Percentiles rank a stretch among this genome's conserved stretches.
Evolutionary conservation across 2,797 vertebrate genomes (phyloP).

Genomic region (Gymnothorax javanicus): DNA sequence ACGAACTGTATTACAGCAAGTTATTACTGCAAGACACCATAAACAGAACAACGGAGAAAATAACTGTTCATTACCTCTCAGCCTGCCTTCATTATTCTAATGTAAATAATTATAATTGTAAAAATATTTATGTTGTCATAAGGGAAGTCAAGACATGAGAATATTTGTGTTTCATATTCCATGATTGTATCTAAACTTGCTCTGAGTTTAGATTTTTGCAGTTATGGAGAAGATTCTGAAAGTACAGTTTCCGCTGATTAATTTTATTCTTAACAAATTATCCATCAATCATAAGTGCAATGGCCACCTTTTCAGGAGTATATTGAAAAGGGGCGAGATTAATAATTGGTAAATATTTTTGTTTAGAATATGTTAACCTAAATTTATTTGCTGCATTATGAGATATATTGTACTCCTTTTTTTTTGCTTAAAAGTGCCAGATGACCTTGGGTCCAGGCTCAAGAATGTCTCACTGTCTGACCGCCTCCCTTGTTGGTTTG

Average conservation of each 20-base stretch:
- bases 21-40: slow-evolving; percentile 39
- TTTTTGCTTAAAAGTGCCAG: slow-evolving; percentile 46
- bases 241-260: slow-evolving; percentile 17
- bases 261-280: slow-evolving; percentile 39
- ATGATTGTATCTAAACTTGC: slow-evolving; percentile 24
- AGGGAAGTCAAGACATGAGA: slow-evolving; percentile 65
- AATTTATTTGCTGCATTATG: slow-evolving; percentile 64
- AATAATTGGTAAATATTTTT: slow-evolving; percentile 57
- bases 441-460: slow-evolving; percentile 11
- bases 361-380: slow-evolving; percentile 59
- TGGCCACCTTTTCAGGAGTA: slow-evolving; percentile 54
- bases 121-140: slow-evolving; percentile 81
- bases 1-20: slow-evolving; percentile 24
- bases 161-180: slow-evolving; percentile 41
- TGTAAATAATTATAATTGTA: slow-evolving; percentile 75
- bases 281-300: slow-evolving; percentile 68
- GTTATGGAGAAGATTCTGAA: neutral
- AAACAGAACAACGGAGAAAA: slow-evolving; percentile 52
- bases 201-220: slow-evolving; percentile 10
- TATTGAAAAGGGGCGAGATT: slow-evolving; percentile 43
- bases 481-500: slow-evolving; percentile 34
- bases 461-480: slow-evolving; percentile 26
- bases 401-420: slow-evolving; percentile 57
- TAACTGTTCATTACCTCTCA: slow-evolving; percentile 59
- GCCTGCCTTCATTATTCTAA: slow-evolving; percentile 55